These are phyloP conservation scores for Ophonus ardosiacus DNA, from an alignment of 2,888 invertebrate genomes.

Conservation along the genomic window DNA sequence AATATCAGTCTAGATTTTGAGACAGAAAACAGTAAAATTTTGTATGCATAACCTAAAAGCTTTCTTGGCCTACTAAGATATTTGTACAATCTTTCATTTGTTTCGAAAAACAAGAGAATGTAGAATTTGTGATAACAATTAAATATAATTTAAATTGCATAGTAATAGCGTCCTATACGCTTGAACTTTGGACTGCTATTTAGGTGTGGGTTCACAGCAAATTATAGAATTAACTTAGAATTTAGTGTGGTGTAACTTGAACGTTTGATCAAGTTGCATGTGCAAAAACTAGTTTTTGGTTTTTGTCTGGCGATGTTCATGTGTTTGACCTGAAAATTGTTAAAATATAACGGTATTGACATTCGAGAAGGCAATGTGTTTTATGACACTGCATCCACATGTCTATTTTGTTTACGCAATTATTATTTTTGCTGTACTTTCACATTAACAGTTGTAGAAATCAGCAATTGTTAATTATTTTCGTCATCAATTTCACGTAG, in stretches of 20 bases:
- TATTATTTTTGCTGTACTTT: constrained; percentile 8
- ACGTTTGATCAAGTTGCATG: neutral
- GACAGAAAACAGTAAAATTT: neutral
- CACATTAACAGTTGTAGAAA: constrained; percentile 35
- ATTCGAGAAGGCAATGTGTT: neutral
- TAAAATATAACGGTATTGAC: constrained; percentile 31
- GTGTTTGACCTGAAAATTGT: constrained; percentile 29
- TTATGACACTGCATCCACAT: neutral
- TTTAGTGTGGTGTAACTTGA: neutral
- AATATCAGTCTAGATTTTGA: neutral
- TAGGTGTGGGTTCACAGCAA: constrained; percentile 34
- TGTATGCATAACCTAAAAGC: constrained; percentile 14
- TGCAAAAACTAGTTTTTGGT: constrained; percentile 38
- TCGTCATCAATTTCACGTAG: neutral
- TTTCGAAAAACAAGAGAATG: constrained; percentile 4
- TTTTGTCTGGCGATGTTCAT: neutral
- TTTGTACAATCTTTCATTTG: neutral
- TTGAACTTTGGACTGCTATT: constrained; percentile 48
- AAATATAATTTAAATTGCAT: constrained; percentile 45
- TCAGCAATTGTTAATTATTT: constrained; percentile 13
- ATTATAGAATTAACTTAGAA: constrained; percentile 42
- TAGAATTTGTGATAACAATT: constrained; percentile 10
- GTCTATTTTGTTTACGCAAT: neutral
- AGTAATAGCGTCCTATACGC: constrained; percentile 21
- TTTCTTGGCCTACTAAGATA: neutral